These are phyloP conservation scores for Scrobipalpa costella DNA, from an alignment of 2,888 invertebrate genomes.

Conservation along the genomic window DNA sequence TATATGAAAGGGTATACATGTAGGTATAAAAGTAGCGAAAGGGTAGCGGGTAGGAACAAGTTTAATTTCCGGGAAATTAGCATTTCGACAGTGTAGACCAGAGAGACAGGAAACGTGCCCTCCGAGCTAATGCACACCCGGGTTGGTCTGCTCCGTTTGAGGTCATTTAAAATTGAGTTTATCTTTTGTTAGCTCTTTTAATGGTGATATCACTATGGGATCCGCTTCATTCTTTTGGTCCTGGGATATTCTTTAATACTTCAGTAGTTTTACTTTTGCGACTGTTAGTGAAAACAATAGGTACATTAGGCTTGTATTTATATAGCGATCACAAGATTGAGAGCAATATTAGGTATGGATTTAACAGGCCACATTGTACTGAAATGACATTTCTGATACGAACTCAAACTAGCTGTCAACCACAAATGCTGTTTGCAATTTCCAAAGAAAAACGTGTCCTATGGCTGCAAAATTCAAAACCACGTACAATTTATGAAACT, in stretches of 20 bases:
- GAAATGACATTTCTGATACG: too few relatives aligned
- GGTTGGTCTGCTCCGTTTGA: slow-evolving; percentile 32
- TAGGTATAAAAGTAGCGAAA: slow-evolving; percentile 44
- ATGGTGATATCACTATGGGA: not conserved
- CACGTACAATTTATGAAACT: not conserved
- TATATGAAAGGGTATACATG: not conserved
- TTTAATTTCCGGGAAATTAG: slow-evolving; percentile 80
- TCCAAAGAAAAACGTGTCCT: too few relatives aligned
- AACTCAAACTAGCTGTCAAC: too few relatives aligned
- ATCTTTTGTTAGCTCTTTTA: not conserved
- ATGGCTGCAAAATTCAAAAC: too few relatives aligned
- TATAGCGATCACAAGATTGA: too few relatives aligned
- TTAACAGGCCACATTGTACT: too few relatives aligned
- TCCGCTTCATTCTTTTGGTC: not conserved
- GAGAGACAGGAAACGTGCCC: slow-evolving; percentile 63
- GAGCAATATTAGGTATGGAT: too few relatives aligned
- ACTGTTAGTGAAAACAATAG: too few relatives aligned
- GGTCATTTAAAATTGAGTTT: slow-evolving; percentile 12
- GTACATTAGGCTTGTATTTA: too few relatives aligned
- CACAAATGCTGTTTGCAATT: too few relatives aligned
- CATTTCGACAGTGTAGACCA: slow-evolving; percentile 63
- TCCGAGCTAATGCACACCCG: slow-evolving; percentile 60
- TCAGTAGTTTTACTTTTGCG: too few relatives aligned
- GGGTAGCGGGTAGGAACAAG: slow-evolving; percentile 74
- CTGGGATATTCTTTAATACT: too few relatives aligned